Percentiles rank a stretch among this genome's conserved stretches.
These are phyloP conservation scores for Hypomesus transpacificus DNA, from an alignment of 2,113 vertebrate genomes.

Conservation along the genomic window DNA sequence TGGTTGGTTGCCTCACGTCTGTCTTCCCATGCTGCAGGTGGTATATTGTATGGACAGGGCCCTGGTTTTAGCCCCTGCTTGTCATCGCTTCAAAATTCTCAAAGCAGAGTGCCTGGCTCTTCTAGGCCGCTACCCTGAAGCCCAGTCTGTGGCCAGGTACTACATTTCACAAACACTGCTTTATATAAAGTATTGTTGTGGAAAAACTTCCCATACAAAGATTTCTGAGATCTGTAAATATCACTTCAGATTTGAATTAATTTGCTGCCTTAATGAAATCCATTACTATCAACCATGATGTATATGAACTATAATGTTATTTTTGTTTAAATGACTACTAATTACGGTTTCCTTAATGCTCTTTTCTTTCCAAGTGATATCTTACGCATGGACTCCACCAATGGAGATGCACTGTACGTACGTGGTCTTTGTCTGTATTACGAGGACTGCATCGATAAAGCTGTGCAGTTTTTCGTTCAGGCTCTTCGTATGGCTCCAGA, in stretches of 20 bases:
- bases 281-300: too few relatives aligned
- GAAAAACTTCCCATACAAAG: too few relatives aligned
- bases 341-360: background rate
- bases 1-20: background rate
- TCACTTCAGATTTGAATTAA: too few relatives aligned
- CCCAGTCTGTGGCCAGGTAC: constrained; percentile 94
- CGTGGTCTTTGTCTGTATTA: constrained; percentile 94
- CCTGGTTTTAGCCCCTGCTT: constrained; percentile 84
- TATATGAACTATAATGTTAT: background rate
- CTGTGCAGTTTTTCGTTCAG: constrained; percentile 94
- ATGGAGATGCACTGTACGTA: constrained; percentile 90
- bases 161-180: too few relatives aligned
- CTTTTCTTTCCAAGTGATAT: constrained; percentile 77
- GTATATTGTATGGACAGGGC: constrained; percentile 97
- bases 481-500: constrained; percentile 94
- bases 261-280: too few relatives aligned
- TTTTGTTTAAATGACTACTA: background rate
- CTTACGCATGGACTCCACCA: constrained; percentile 89
- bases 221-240: too few relatives aligned
- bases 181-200: too few relatives aligned
- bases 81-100: constrained; percentile 93
- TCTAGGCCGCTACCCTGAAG: constrained; percentile 90
- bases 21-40: constrained; percentile 69
- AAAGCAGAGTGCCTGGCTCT: constrained; percentile 94
- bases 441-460: constrained; percentile 95